These are phyloP conservation scores for Acanthopleura granulata DNA, from an alignment of 2,888 invertebrate species.

Conservation along the genomic window DNA sequence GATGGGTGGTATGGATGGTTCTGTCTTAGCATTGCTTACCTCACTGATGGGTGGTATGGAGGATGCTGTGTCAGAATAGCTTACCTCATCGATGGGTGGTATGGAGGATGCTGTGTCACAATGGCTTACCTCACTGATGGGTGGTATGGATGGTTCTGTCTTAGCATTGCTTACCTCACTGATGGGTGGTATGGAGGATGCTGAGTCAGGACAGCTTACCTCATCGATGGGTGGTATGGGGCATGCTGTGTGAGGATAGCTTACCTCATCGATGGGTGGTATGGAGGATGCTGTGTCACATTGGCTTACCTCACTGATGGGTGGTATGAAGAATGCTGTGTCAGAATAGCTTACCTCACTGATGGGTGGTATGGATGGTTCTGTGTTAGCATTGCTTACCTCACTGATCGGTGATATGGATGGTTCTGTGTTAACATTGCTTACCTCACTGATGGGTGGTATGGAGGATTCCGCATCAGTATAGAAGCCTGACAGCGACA, in stretches of 20 bases:
- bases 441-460: constrained; percentile 73
- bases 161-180: constrained; percentile 75
- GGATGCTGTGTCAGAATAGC: constrained; percentile 73
- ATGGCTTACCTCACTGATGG: constrained; percentile 74
- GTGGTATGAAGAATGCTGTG: constrained; percentile 63
- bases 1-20: constrained; percentile 69
- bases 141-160: constrained; percentile 63
- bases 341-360: constrained; percentile 77
- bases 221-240: constrained; percentile 72
- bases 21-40: constrained; percentile 72
- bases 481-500: constrained; percentile 84
- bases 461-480: constrained; percentile 62
- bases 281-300: constrained; percentile 61
- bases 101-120: constrained; percentile 61
- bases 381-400: constrained; percentile 72
- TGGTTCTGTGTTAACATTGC: no score
- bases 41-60: constrained; percentile 72
- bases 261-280: constrained; percentile 73
- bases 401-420: constrained; percentile 72
- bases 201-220: constrained; percentile 74
- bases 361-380: constrained; percentile 69
- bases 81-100: constrained; percentile 73
- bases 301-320: constrained; percentile 74
- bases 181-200: constrained; percentile 69
- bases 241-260: constrained; percentile 73